Base-by-base conservation (phyloP, 1,140 invertebrate species). In the Rhagoletis zephyria region DNA sequence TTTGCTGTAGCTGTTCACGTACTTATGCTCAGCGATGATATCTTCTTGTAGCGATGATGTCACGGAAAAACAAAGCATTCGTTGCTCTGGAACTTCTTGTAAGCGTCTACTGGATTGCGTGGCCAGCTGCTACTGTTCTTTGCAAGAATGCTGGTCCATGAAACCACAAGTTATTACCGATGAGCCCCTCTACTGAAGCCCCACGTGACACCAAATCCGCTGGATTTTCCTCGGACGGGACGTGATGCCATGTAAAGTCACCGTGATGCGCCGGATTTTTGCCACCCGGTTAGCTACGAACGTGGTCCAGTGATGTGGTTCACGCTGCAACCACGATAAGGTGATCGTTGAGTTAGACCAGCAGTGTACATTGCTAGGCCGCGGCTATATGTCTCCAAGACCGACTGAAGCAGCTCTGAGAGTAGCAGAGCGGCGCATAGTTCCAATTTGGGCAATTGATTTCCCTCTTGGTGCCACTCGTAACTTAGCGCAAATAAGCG, bases 281-380 rank as follows among this genome's bases (percentile, higher is more conserved):
- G 89, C 85, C 0, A 93, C 42, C 74, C 86, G n/a, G 85, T n/a
- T 19, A 87, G n/a, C 12, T 48, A 92, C 91, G 81, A 93, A 94
- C 0, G 90, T 90, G 85, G 91, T 91, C 87, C 91, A 91, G 63
- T 85, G 60, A 86, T 87, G 88, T 6, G 93, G 92, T 19, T 88
- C 87, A 30, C 88, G 89, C 7, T 87, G 89, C 45, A 93, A 87
- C 93, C 93, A 94, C 5, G 89, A 88, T 30, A 94, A 85, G 1
- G 93, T 92, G 1, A 94, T 91, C 0, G 91, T 93, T 2, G 93
- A 93, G 87, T 94, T 93, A 0, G 90, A 91, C 92, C 93, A 94
- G 87, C 91, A 93, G 74, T 88, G 89, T 7, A 91, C 87, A 5
- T 90, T 85, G 1, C 60, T 45, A 67, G 93, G 88, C 6, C 88